Conservation (phyloP, 1,140 invertebrate genomes). For the Diploscapter pachys region DNA sequence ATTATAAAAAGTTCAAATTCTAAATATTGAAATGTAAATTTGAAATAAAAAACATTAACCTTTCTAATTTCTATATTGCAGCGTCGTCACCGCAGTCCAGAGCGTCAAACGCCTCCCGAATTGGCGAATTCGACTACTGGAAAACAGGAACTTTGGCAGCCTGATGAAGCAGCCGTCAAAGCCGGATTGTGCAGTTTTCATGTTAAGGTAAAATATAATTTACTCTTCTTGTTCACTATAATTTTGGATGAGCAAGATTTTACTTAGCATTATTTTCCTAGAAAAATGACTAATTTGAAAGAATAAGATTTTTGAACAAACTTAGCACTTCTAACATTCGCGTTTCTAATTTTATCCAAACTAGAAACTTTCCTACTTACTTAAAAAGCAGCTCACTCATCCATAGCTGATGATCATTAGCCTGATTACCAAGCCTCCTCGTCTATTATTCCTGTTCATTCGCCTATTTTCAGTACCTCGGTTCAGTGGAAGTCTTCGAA, state of each 20-base stretch:
- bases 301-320: too few relatives aligned
- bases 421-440: neutral
- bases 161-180: slow-evolving; percentile 90
- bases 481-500: slow-evolving; percentile 97
- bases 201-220: slow-evolving; percentile 73
- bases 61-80: neutral
- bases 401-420: too few relatives aligned
- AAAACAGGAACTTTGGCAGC: slow-evolving; percentile 81
- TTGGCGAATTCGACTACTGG: too few relatives aligned
- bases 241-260: too few relatives aligned
- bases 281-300: too few relatives aligned
- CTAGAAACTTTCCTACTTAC: too few relatives aligned
- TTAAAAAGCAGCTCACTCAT: too few relatives aligned
- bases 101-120: neutral
- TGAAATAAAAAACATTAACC: slow-evolving; percentile 80
- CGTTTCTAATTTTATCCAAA: too few relatives aligned
- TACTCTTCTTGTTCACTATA: too few relatives aligned
- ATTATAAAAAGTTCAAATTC: neutral
- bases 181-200: slow-evolving; percentile 92
- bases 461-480: slow-evolving; percentile 76
- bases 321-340: too few relatives aligned
- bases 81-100: slow-evolving; percentile 1
- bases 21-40: slow-evolving; percentile 3
- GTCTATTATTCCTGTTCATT: slow-evolving; percentile 22
- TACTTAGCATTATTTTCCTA: too few relatives aligned